Base-by-base conservation (phyloP, 1,140 invertebrate species). In the Ceratina australensis region DNA sequence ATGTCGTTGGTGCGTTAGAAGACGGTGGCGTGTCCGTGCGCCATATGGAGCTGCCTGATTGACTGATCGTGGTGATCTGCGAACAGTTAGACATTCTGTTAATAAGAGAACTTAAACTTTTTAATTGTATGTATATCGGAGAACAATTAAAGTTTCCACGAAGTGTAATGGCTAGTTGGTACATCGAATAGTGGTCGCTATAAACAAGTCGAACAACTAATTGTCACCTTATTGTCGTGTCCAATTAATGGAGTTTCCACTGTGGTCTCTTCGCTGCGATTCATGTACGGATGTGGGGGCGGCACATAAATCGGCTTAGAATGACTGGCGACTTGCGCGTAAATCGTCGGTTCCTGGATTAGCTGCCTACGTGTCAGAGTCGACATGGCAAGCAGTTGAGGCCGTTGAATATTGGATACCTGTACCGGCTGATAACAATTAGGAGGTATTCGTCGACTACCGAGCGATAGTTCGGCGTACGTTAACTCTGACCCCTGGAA, bases 271-370 rank as follows among this genome's bases (percentile, higher is more conserved):
- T 92, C 91, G 73, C 85, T 85, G 60, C 89, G 89, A 84, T 85
- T 90, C 89, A 91, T 89, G 88, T 92, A 92, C 65, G 90, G 90
- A 81, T 89, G 89, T 49, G 91, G 91, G 61, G 91, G 91, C 54
- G 91, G 90, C 79, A 92, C 90, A 88, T 92, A 92, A 83, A 91
- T 89, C 66, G 91, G 86, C 84, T 92, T 92, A 75, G 90, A 88
- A 86, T 91, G 89, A 73, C 90, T 90, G 81, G 93, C 92, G 75
- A 95, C 94, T 90, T 94, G 94, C 79, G 94, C 94, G 88, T 95
- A 94, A 86, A 94, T 94, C 75, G 93, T 94, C 78, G 94, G 93
- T 80, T 94, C 94, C 81, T 93, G 92, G 78, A 91, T 88, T 66
- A 91, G 92, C 81, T 92, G 84, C 81, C 93, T 87, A 77, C 93